Evolutionary conservation across 2,113 vertebrate genomes (phyloP), one percentile per base, ranked within the genome.

Genomic region (Rhynchopsitta pachyrhyncha): DNA sequence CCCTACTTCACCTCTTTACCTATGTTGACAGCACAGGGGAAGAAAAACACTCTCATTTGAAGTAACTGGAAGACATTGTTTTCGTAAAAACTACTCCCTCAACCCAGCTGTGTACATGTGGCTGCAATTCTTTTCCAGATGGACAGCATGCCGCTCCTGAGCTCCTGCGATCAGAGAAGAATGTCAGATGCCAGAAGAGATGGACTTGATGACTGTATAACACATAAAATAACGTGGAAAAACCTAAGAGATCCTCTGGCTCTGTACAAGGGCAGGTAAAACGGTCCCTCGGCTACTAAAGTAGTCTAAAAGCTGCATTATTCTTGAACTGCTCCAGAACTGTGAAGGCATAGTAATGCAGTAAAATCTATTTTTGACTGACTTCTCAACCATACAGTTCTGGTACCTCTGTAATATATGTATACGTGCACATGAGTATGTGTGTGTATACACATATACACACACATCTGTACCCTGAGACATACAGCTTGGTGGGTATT

Each of bases 171-270:
- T 29, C 52, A 17, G 29, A 70, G 35, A 13, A 59, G 18, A 13
- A 25, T 1, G 0, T 37, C 25, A 6, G 28, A 29, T 52, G 20
- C 63, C 46, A 64, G 20, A 50, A 41, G 63, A 66, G 27, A 37
- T 13, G 18, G 35, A n/a, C 46, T 53, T 2, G 1, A 10, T 41
- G n/a, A 24, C 28, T 15, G 12, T 59, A 4, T 18, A 86, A 77
- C 3, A 4, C 33, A 13, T 11, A 33, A 42, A 66, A 67, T 41
- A 29, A 52, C 0, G 0, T 6, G 5, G 28, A 74, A 62, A 64
- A 42, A n/a, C 23, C 39, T 35, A 16, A 22, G 59, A 31, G 49
- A 42, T 35, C 41, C 20, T 52, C 42, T 59, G 37, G 10, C 12
- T 17, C 15, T 13, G 11, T 50, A 6, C 25, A 53, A 66, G 13